Evolutionary conservation across 2,888 invertebrate species (phyloP), one percentile per base, ranked within the genome.

Genomic region (Volucella inanis): DNA sequence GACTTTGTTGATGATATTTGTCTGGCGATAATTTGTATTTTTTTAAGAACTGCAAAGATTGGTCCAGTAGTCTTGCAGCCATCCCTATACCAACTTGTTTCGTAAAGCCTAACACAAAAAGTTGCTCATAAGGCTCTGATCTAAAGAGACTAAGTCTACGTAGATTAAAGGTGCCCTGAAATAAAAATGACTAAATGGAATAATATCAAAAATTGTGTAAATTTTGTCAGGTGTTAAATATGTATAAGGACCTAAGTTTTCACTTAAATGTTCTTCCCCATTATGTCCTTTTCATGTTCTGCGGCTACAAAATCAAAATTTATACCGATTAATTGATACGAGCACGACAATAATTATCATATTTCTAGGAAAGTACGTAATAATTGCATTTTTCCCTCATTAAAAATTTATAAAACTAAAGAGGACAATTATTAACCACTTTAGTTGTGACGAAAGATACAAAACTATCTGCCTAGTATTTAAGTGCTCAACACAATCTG

Each of bases 221-320:
- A 0, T 22, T 22, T 22, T 4, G 4, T 31, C 0, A 31, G 4
- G 6, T 15, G 39, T 84, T 68, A 85, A 85, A 81, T 81, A 85
- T 85, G 81, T 72, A 85, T 85, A 81, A 85, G 85, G 57, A 85
- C 81, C 81, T 81, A 81, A 85, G 64, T 81, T 85, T 85, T 76
- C 80, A 85, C 85, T 85, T 85, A 81, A 57, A 67, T 45, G 62
- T 50, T 15, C 64, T 47, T 67, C 38, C 72, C 72, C 67, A 81
- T 81, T 81, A 85, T 81, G 81, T 39, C 47, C 43, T 71, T 80
- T 49, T 59, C 71, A 71, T 11, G 61, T 70, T 54, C 18, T 80
- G 61, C 85, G 57, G 52, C 71, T 31, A 11, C 4, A 4, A 31
- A 31, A 15, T 47, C 14, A 18, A 52, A 50, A 77, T 64, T 41